phyloP scores from a whole-genome alignment of 2,113 vertebrate genomes.

The Otis tarda region DNA sequence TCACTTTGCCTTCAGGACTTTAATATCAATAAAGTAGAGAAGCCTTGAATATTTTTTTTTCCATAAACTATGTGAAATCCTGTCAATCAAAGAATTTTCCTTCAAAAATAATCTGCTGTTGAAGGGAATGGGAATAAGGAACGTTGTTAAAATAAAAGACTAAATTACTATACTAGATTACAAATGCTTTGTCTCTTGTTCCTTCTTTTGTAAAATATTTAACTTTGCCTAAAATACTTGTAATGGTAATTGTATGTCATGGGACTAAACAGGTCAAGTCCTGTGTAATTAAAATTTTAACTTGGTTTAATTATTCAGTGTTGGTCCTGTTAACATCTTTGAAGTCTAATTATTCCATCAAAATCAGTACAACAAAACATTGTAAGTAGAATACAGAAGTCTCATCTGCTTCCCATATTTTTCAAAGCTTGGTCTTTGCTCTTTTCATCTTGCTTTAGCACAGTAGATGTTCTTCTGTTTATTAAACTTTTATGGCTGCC shows the following conservation, averaged over 20 bases:
- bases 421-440: background rate
- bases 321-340: background rate
- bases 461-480: background rate
- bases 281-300: background rate
- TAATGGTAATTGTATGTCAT: background rate
- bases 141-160: background rate
- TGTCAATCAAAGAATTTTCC: background rate
- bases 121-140: background rate
- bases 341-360: background rate
- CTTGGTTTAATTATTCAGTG: background rate
- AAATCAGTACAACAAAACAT: background rate
- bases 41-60: background rate
- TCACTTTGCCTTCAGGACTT: background rate
- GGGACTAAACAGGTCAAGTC: background rate
- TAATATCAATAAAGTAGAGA: background rate
- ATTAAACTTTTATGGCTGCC: background rate
- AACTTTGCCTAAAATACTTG: background rate
- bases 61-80: background rate
- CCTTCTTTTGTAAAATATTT: background rate
- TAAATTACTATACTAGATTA: background rate
- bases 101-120: background rate
- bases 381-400: background rate
- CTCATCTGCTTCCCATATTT: background rate
- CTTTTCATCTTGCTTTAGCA: background rate
- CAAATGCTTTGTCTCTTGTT: background rate